Percentiles rank a stretch among this genome's conserved stretches.
Conservation (phyloP, 2,888 invertebrate species). For the Drosophila dives region DNA sequence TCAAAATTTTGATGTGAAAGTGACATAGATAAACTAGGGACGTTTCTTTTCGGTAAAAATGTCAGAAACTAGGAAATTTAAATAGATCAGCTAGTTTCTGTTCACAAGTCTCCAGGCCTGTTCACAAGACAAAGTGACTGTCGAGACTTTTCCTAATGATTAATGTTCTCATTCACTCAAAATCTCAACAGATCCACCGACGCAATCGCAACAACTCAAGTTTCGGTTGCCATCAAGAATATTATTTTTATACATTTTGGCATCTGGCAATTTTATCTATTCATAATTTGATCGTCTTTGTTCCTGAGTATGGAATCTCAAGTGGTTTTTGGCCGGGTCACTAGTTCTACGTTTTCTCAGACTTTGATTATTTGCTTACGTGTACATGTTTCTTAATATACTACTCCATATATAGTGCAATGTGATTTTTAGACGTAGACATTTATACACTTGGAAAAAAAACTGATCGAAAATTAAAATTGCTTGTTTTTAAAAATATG, state of each 20-base stretch:
- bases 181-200: slow-evolving; percentile 18
- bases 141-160: slow-evolving; percentile 22
- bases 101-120: background rate
- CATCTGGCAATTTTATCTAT: slow-evolving; percentile 56
- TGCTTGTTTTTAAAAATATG: background rate
- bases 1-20: background rate
- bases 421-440: slow-evolving; percentile 12
- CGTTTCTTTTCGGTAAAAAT: background rate
- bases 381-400: slow-evolving; percentile 4
- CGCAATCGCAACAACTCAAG: slow-evolving; percentile 44
- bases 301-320: slow-evolving; percentile 36
- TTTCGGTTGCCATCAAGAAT: slow-evolving; percentile 39
- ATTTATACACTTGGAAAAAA: background rate
- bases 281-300: slow-evolving; percentile 48
- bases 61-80: background rate
- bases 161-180: slow-evolving; percentile 20
- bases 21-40: background rate
- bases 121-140: slow-evolving; percentile 24
- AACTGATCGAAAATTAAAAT: background rate
- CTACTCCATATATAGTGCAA: slow-evolving; percentile 34
- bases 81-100: background rate
- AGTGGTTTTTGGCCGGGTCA: slow-evolving; percentile 37
- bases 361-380: slow-evolving; percentile 20
- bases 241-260: slow-evolving; percentile 39
- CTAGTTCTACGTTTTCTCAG: slow-evolving; percentile 19